Base-by-base conservation (phyloP, 30 jellyfish, hydroid and myxozoan species). In the Turritopsis dohrnii region DNA sequence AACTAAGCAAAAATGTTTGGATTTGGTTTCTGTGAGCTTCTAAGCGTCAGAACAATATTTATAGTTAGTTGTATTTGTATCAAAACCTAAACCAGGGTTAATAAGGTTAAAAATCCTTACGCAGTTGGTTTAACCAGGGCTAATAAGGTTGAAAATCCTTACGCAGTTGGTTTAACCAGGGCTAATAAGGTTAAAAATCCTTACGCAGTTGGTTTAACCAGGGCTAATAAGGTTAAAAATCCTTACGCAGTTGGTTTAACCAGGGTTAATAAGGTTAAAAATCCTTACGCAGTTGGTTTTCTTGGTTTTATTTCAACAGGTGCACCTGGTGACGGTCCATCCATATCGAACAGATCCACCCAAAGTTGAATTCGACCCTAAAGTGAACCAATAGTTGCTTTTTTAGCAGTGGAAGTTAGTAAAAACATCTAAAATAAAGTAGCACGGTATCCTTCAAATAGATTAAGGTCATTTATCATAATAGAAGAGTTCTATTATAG, bases 341-440 rank as follows among this genome's bases (percentile, higher is more conserved):
- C 99, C 96, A 88, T 88, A 21, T 90, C 96, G 82, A 88, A 94
- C 96, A 94, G 84, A 73, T 94, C 99, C 18, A 88, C 86, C 96
- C 96, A 94, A 88, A 94, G 69, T 71, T 94, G 97, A n/a, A 94
- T 86, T 28, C 86, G 89, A 18, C 99, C 99, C 96, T 92, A 86
- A 1, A 65, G 80, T n/a, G 1, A 52, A 23, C 21, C 65, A 25
- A 20, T n/a, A n/a, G 17, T 7, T 27, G 18, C 18, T 16, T 69
- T 69, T 23, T 9, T n/a, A 69, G 16, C 16, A 7, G 83, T 20
- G n/a, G n/a, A 74, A 74, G n/a, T n/a, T n/a, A n/a, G n/a, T n/a
- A n/a, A n/a, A n/a, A n/a, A n/a, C n/a, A n/a, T n/a, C 0, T 8
- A 16, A 74, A 0, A 9, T 0, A 19, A 21, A 16, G 22, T 7